Base-by-base conservation (phyloP, 2,797 vertebrate species). In the Rallus crepitans region DNA sequence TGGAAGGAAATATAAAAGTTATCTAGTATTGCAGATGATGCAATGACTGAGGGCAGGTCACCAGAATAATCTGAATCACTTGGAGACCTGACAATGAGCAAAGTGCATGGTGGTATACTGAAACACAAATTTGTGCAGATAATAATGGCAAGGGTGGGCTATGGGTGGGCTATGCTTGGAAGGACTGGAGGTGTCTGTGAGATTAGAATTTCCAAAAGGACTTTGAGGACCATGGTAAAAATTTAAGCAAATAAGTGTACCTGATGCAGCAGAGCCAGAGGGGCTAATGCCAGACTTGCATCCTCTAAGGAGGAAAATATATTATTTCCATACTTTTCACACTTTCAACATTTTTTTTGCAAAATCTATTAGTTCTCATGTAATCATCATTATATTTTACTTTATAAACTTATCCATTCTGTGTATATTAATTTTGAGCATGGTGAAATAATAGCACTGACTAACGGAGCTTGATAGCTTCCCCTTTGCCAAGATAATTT, bases 181-280 rank as follows among this genome's bases (percentile, higher is more conserved):
- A 70, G 17, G 19, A 50, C 9, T 20, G 7, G 5, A 3, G 1
- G 3, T 59, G 3, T 57, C 4, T 73, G 30, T 1, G 4, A 33
- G 33, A 17, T 8, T 16, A 31, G 11, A 78, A 19, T 69, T 73
- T 89, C 12, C 28, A 78, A 70, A 75, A 63, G 2, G 8, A 30
- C 64, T 78, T 81, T 48, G n/a, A 4, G 11, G 24, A 39, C 16
- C 33, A 27, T 0, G 1, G 14, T 48, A 87, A 83, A 87, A 75
- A 50, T 31, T 40, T 66, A 55, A 59, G 33, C 16, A 84, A 57
- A 28, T 73, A 65, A 10, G 11, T 33, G 21, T 7, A n/a, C 31
- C 18, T 63, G 7, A 66, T 57, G 33, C 31, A 84, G 3, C 24
- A 50, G 8, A 15, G 14, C 4, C 31, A 66, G 4, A 20, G 59